Percentiles rank a stretch among this genome's conserved stretches.
Conservation (phyloP, 2,113 vertebrate species). For the Lepisosteus oculatus region DNA sequence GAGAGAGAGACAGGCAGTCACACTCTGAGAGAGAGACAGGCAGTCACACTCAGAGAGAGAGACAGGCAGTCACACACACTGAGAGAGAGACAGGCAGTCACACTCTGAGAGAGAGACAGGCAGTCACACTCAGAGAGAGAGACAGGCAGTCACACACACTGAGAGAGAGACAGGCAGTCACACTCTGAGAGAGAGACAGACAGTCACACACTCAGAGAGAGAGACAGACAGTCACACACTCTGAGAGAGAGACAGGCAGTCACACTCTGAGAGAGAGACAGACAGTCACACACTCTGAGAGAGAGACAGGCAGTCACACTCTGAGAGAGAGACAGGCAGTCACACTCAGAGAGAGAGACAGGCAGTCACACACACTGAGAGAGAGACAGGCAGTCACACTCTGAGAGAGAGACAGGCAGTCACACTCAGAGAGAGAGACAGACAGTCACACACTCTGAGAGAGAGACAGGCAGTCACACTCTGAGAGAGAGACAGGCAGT, state of each 20-base stretch:
- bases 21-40: no score
- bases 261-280: background rate
- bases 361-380: background rate
- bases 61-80: background rate
- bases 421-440: background rate
- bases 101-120: background rate
- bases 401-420: no score
- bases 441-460: background rate
- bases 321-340: background rate
- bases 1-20: background rate
- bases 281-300: background rate
- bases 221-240: no score
- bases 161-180: conserved; percentile 23
- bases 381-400: background rate
- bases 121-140: background rate
- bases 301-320: background rate
- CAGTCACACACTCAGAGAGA: background rate
- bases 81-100: background rate
- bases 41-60: background rate
- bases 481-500: background rate
- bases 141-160: conserved; percentile 26
- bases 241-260: no score
- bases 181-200: background rate
- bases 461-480: background rate
- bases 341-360: background rate